Conservation (phyloP, 1,140 invertebrate genomes). For the Bombus balteatus region DNA sequence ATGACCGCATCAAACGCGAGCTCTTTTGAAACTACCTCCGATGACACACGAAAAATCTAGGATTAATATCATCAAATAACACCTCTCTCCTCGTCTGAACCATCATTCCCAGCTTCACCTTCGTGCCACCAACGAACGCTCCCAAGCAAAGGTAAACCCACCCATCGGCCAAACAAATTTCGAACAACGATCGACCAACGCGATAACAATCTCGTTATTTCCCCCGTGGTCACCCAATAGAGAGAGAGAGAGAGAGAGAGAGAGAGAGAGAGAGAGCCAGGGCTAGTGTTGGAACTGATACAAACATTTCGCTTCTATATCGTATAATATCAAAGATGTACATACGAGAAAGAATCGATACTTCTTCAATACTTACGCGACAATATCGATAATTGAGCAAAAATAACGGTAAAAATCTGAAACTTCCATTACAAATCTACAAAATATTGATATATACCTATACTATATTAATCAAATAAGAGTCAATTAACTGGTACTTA, state of each 20-base stretch:
- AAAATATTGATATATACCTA: too few relatives aligned
- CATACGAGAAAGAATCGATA: too few relatives aligned
- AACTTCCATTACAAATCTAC: too few relatives aligned
- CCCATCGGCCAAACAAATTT: conserved; percentile 7
- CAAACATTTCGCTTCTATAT: too few relatives aligned
- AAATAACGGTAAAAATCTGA: too few relatives aligned
- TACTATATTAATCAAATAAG: too few relatives aligned
- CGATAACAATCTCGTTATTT: conserved; percentile 18
- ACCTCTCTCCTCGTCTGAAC: neutral
- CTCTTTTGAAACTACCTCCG: neutral
- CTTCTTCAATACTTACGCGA: too few relatives aligned
- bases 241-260: neutral
- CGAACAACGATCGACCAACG: conserved; percentile 5
- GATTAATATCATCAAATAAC: conserved; percentile 6
- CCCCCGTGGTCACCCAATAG: conserved; percentile 54
- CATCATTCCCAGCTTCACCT: neutral
- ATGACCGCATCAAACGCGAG: neutral
- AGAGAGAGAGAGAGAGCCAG: too few relatives aligned
- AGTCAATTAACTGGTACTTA: too few relatives aligned
- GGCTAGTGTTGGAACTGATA: too few relatives aligned
- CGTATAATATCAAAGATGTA: too few relatives aligned
- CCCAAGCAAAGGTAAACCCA: neutral
- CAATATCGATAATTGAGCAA: too few relatives aligned
- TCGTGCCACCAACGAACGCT: neutral
- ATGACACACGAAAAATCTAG: conserved; percentile 4